Conservation (phyloP, 1,140 invertebrate species). For the Apis laboriosa region DNA sequence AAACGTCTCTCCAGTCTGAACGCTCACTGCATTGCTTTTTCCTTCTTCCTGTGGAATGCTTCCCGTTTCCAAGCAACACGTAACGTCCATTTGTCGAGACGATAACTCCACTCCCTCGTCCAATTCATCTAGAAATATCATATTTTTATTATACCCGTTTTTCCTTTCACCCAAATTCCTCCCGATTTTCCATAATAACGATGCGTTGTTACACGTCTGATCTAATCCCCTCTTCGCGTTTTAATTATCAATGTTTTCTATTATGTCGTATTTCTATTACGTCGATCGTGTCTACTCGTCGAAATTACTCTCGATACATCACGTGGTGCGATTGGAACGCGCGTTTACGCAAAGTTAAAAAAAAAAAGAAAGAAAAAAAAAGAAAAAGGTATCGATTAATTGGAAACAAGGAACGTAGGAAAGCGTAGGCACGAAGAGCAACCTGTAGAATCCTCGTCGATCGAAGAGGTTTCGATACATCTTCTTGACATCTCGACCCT, state of each 20-base stretch:
- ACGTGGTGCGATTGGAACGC: too few species aligned
- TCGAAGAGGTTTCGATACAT: slow-evolving; percentile 21
- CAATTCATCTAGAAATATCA: slow-evolving; percentile 40
- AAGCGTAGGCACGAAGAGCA: not conserved
- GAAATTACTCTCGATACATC: too few species aligned
- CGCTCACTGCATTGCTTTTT: slow-evolving; percentile 31
- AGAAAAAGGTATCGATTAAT: too few species aligned
- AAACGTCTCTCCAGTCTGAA: slow-evolving; percentile 59
- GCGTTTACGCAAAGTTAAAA: too few species aligned
- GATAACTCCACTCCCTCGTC: slow-evolving; percentile 17
- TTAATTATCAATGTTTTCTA: too few species aligned
- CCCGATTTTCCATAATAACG: too few species aligned
- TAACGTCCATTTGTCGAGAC: slow-evolving; percentile 10
- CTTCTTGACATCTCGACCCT: not conserved
- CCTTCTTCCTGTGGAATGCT: slow-evolving; percentile 1
- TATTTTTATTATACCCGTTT: slow-evolving; percentile 70
- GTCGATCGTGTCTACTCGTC: too few species aligned
- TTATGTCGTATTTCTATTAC: too few species aligned
- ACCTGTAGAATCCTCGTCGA: slow-evolving; percentile 22
- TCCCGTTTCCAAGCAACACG: slow-evolving; percentile 5
- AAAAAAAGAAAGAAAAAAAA: too few species aligned
- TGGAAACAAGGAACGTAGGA: not conserved
- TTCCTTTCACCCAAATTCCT: not conserved
- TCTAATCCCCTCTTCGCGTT: too few species aligned
- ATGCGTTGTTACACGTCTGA: too few species aligned